Evolutionary conservation across 2,797 vertebrate species (phyloP).

Genomic region (Carapus acus): DNA sequence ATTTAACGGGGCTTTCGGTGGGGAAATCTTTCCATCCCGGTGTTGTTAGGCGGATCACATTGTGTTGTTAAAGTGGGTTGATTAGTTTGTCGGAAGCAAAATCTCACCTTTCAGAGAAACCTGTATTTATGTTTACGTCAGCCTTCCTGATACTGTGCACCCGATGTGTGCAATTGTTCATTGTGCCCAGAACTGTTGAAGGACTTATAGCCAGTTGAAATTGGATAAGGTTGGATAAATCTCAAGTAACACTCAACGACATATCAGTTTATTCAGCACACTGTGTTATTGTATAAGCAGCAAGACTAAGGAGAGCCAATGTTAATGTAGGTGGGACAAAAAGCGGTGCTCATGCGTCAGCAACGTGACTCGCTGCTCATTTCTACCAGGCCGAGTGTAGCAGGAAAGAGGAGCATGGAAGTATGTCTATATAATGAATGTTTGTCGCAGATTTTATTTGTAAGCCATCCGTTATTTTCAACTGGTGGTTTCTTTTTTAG

Average conservation of each 20-base stretch:
- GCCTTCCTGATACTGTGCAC: slow-evolving; percentile 45
- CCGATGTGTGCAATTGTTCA: slow-evolving; percentile 60
- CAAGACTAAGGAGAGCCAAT: slow-evolving; percentile 16
- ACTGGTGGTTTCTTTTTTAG: too few relatives aligned
- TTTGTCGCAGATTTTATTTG: too few relatives aligned
- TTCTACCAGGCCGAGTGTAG: slow-evolving; percentile 14
- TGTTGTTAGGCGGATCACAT: slow-evolving; percentile 33
- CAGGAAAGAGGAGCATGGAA: too few relatives aligned
- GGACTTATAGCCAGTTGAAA: slow-evolving; percentile 46
- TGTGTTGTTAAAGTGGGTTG: slow-evolving; percentile 29
- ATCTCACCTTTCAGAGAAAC: slow-evolving; percentile 57
- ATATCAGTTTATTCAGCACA: slow-evolving; percentile 42
- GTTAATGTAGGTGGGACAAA: slow-evolving; percentile 11
- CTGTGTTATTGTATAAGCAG: slow-evolving; percentile 38
- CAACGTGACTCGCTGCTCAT: slow-evolving; percentile 40
- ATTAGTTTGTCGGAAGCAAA: slow-evolving; percentile 30
- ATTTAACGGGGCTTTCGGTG: too few relatives aligned
- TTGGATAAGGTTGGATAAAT: slow-evolving; percentile 45
- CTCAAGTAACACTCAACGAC: slow-evolving; percentile 47
- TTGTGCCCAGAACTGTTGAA: slow-evolving; percentile 47
- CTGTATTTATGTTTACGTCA: slow-evolving; percentile 38
- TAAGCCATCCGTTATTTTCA: too few relatives aligned
- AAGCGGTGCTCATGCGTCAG: slow-evolving; percentile 24
- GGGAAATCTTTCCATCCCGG: slow-evolving; percentile 5
- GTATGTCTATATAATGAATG: too few relatives aligned